These are phyloP conservation scores for Ceratina japonica DNA, from an alignment of 1,140 invertebrate species.

Conservation along the genomic window DNA sequence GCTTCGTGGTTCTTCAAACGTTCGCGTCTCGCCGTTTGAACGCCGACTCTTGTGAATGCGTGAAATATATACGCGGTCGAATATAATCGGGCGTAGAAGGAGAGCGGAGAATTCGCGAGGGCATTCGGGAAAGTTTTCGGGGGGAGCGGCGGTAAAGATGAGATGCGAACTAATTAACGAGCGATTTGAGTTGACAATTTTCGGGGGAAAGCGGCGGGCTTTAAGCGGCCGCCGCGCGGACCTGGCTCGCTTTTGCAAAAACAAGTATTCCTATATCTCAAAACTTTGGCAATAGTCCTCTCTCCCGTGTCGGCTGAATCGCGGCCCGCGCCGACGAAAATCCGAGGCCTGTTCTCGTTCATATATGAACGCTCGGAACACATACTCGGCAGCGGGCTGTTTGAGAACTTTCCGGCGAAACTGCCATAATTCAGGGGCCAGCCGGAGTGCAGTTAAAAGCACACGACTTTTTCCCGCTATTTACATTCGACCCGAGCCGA, in stretches of 20 bases:
- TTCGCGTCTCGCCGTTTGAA: too few species aligned
- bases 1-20: too few species aligned
- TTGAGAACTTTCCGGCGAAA: conserved; percentile 55
- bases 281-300: conserved; percentile 69
- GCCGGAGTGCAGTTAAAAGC: conserved; percentile 39
- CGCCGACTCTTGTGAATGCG: too few species aligned
- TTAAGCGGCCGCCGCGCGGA: conserved; percentile 16
- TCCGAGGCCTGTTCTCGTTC: conserved; percentile 23
- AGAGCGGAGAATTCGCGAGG: too few species aligned
- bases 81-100: too few species aligned
- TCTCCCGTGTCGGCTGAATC: conserved; percentile 34
- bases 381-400: conserved; percentile 48
- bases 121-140: neutral
- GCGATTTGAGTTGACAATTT: conserved; percentile 16
- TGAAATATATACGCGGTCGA: too few species aligned
- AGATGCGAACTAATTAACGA: conserved; percentile 9
- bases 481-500: conserved; percentile 15
- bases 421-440: conserved; percentile 59
- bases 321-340: conserved; percentile 11
- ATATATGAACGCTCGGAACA: conserved; percentile 42
- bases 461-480: conserved; percentile 43
- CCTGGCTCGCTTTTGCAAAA: conserved; percentile 61
- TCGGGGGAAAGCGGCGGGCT: conserved; percentile 1
- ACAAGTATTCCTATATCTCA: conserved; percentile 72
- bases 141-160: neutral